Evolutionary conservation across 2,113 vertebrate species (phyloP).

Genomic region (Lampris incognitus): DNA sequence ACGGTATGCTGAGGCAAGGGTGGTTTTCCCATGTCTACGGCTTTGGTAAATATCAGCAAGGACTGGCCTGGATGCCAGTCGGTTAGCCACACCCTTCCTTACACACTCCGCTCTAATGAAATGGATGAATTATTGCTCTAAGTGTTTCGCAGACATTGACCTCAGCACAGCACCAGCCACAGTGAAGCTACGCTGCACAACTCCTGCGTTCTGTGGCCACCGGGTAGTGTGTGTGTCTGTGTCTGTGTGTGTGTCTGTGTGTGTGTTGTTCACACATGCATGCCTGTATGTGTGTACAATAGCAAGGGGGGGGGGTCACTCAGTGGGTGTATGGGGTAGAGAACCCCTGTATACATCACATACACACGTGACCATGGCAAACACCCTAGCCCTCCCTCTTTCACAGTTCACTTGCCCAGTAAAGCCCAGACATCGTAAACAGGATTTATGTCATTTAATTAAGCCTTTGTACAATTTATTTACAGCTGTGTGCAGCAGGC

Average conservation of each 20-base stretch:
- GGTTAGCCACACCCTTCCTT: constrained; percentile 18
- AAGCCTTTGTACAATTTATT: constrained; percentile 84
- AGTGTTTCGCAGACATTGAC: constrained; percentile 51
- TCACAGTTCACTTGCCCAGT: constrained; percentile 61
- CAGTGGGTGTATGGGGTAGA: neutral
- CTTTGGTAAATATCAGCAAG: constrained; percentile 39
- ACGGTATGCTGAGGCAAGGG: constrained; percentile 7
- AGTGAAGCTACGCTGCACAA: constrained; percentile 34
- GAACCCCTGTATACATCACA: constrained; percentile 9
- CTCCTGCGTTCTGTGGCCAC: constrained; percentile 10
- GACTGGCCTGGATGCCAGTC: constrained; percentile 11
- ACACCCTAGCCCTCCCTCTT: constrained; percentile 8
- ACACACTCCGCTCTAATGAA: constrained; percentile 63
- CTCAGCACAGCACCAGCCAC: constrained; percentile 36
- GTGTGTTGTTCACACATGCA: neutral
- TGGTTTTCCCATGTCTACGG: constrained; percentile 21
- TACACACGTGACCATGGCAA: neutral
- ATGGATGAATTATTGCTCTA: constrained; percentile 61
- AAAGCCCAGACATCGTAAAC: constrained; percentile 72
- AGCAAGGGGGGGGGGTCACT: neutral
- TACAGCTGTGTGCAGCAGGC: constrained; percentile 71
- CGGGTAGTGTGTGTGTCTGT: constrained; percentile 10
- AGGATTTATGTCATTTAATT: constrained; percentile 85
- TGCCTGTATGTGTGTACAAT: neutral
- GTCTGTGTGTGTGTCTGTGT: constrained; percentile 17